Base-by-base conservation (phyloP, 2,113 vertebrate genomes). In the Poeciliopsis prolifica region DNA sequence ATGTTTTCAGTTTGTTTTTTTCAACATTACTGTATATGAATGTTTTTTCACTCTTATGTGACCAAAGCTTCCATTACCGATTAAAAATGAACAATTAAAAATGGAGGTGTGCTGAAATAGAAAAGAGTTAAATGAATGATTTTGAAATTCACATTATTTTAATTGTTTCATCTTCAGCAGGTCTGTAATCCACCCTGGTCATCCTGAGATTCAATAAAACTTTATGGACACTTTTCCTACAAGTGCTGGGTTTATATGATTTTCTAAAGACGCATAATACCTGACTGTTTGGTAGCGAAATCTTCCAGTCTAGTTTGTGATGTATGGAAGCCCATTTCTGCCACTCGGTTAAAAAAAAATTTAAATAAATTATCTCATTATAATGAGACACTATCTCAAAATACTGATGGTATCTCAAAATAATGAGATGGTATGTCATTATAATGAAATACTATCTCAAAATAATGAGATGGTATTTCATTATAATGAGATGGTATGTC, bases 1-100 rank as follows among this genome's bases (percentile, higher is more conserved):
- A 74, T 65, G 48, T 89, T 62, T 19, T 12, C 28, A 61, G 61
- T 31, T 63, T 70, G 78, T 88, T 84, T 48, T 48, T 17, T 48
- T 48, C 44, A 19, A 19, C 44, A 19, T 74, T 80, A 87, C 84
- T 92, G 83, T 90, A 87, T 29, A 83, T 71, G 78, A 88, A 88
- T 93, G 86, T 92, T 89, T 87, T 88, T 87, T 84, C 89, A 86
- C 88, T 84, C 84, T 86, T 74, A 24, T 82, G 90, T 90, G 92
- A 92, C 89, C 90, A 90, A 94, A 93, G 91, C 86, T 89, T 87
- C 83, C 78, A 54, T 80, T 79, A 19, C 70, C 68, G 76, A 78
- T 71, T 70, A 37, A 65, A 83, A 66, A 58, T 1, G 51, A n/a
- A 58, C 51, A 9, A 58, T 58, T n/a, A 58, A 24, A 24, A 58